These are phyloP conservation scores for Drosophila pectinifera DNA, from an alignment of 1,140 invertebrate species.

Conservation along the genomic window DNA sequence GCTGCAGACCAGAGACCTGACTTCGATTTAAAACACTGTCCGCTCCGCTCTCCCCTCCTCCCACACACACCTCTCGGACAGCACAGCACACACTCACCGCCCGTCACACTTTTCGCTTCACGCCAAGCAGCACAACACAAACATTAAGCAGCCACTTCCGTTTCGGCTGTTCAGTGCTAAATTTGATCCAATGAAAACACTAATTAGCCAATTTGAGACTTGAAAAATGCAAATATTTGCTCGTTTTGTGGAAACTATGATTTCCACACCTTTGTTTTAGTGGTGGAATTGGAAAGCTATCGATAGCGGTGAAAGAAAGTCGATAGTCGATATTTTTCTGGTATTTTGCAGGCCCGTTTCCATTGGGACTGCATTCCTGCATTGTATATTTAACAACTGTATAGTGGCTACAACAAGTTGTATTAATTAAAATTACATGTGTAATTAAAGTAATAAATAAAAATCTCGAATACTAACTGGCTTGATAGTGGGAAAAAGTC, in stretches of 20 bases:
- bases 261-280: slow-evolving; percentile 58
- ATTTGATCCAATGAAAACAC: slow-evolving; percentile 29
- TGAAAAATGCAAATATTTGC: slow-evolving; percentile 56
- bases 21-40: slow-evolving; percentile 33
- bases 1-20: slow-evolving; percentile 10
- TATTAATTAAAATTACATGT: no score
- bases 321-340: slow-evolving; percentile 7
- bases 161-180: slow-evolving; percentile 8
- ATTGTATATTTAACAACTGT: no score
- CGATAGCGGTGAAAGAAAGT: slow-evolving; percentile 7
- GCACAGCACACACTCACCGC: slow-evolving; percentile 48
- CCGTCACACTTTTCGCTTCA: slow-evolving; percentile 50
- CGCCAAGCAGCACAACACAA: slow-evolving; percentile 35
- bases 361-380: no score
- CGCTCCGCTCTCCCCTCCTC: slow-evolving; percentile 2
- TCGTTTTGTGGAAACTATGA: slow-evolving; percentile 51
- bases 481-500: no score
- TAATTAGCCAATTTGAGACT: slow-evolving; percentile 36
- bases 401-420: no score
- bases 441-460: no score
- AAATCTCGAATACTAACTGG: no score
- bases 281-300: slow-evolving; percentile 17
- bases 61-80: slow-evolving; percentile 29
- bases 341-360: background rate
- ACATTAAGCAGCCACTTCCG: slow-evolving; percentile 43